phyloP scores from a whole-genome alignment of 2,113 vertebrate genomes.

The Gobiocypris rarus region DNA sequence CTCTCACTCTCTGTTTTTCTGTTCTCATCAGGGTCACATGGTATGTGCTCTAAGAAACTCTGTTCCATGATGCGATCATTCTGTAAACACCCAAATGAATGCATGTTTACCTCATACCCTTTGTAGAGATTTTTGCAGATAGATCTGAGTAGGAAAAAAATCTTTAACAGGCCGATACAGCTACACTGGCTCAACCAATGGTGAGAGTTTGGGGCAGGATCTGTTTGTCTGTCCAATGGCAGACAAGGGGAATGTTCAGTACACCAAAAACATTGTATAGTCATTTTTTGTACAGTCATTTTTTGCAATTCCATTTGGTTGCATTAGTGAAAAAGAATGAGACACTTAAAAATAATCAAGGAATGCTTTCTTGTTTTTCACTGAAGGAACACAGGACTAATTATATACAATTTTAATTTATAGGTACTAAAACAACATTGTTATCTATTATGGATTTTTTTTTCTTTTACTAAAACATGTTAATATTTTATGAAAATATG shows the following conservation, averaged over 20 bases:
- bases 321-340: not conserved
- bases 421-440: not conserved
- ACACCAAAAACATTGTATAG: not conserved
- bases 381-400: not conserved
- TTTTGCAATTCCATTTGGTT: not conserved
- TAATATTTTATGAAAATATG: too few species aligned
- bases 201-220: not conserved
- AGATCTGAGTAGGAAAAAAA: not conserved
- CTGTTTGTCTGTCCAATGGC: not conserved
- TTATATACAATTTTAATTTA: not conserved
- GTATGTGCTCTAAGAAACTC: slow-evolving; percentile 23
- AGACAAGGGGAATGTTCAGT: not conserved
- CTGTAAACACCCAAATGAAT: not conserved
- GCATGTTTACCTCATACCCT: not conserved
- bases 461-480: too few species aligned
- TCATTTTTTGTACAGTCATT: not conserved
- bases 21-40: slow-evolving; percentile 25
- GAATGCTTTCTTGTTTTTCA: not conserved
- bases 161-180: not conserved
- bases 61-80: slow-evolving; percentile 14
- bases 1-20: slow-evolving; percentile 6
- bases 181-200: not conserved
- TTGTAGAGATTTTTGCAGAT: slow-evolving; percentile 21
- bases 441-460: not conserved
- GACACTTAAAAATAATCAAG: not conserved